phyloP scores from a whole-genome alignment of 2,113 vertebrate genomes.

The Atlantisia rogersi region DNA sequence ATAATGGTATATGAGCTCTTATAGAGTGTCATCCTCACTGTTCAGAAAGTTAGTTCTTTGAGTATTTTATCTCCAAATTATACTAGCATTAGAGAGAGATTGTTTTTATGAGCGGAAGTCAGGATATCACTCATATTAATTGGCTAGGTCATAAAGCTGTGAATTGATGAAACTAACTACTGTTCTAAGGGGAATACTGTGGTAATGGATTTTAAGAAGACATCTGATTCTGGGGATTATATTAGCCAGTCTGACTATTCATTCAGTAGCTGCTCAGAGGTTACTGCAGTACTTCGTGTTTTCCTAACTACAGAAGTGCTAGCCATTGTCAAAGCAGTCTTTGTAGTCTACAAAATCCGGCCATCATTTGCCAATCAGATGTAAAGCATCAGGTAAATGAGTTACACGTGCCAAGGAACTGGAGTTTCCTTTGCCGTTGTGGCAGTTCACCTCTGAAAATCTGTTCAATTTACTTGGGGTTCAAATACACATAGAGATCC shows the following conservation, averaged over 20 bases:
- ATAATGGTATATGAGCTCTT: not conserved
- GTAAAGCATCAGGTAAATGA: not conserved
- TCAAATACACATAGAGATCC: not conserved
- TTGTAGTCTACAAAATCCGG: not conserved
- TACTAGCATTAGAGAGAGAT: constrained; percentile 37
- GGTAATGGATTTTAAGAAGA: constrained; percentile 54
- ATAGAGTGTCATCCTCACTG: not conserved
- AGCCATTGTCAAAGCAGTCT: not conserved
- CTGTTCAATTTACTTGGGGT: not conserved
- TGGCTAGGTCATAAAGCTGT: constrained; percentile 53
- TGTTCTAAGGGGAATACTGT: constrained; percentile 13
- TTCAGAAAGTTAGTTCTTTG: constrained; percentile 52
- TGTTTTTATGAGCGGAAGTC: constrained; percentile 50
- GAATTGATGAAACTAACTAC: constrained; percentile 53
- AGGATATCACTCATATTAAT: constrained; percentile 60
- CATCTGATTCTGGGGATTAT: constrained; percentile 42
- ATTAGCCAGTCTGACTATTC: constrained; percentile 15
- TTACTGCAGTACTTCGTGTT: not conserved
- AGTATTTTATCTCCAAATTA: constrained; percentile 42
- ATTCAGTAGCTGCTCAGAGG: not conserved
- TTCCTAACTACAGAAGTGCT: not conserved
- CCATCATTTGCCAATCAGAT: not conserved
- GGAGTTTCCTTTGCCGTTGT: not conserved
- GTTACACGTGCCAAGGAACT: not conserved
- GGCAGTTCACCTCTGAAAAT: not conserved